A percentile compares a stretch with the other conserved stretches of the same genome.
These are phyloP conservation scores for Ramphastos sulfuratus DNA, from an alignment of 2,113 vertebrate genomes.

Conservation along the genomic window DNA sequence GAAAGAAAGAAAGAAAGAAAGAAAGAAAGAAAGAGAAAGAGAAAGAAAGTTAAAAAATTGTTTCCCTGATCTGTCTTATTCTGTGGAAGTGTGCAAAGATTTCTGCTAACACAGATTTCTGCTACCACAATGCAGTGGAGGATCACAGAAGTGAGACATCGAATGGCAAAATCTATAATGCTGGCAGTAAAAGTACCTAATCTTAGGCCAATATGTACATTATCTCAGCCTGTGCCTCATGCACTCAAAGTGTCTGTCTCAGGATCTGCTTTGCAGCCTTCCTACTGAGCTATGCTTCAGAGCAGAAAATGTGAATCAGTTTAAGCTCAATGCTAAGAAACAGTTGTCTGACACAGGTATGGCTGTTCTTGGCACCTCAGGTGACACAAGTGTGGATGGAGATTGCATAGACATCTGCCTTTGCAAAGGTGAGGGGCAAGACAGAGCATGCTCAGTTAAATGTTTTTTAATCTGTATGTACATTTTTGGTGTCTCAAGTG, in stretches of 20 bases:
- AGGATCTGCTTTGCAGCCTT: neutral
- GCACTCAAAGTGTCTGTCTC: neutral
- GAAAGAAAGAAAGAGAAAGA: neutral
- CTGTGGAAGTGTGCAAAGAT: neutral
- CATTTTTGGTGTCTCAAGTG: neutral
- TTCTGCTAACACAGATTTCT: neutral
- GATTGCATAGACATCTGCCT: neutral
- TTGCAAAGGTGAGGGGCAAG: neutral
- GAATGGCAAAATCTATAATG: neutral
- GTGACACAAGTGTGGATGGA: neutral
- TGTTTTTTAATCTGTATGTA: neutral
- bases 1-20: neutral
- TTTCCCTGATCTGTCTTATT: neutral
- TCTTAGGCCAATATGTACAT: neutral
- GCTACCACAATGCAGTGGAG: neutral
- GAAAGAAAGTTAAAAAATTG: accelerated
- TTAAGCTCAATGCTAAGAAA: neutral
- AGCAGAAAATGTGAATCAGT: neutral
- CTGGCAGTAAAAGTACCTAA: neutral
- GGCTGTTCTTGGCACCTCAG: neutral
- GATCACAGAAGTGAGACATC: neutral
- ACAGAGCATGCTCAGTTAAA: neutral
- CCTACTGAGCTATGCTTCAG: neutral
- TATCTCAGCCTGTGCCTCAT: neutral
- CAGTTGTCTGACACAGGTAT: neutral